Conservation (phyloP, 2,888 invertebrate genomes). For the Ochropleura leucogaster region DNA sequence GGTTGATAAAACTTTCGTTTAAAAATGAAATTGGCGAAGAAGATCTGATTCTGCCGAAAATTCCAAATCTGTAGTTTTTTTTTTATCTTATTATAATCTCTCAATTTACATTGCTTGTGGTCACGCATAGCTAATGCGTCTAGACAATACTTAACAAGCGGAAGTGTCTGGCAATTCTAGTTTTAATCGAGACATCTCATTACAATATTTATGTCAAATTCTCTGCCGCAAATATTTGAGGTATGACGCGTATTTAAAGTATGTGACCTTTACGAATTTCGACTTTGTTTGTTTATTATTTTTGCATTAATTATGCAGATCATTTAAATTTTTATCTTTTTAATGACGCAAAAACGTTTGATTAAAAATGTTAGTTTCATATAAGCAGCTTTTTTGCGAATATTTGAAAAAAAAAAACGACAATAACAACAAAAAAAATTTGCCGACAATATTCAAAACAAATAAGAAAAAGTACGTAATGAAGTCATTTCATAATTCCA, state of each 20-base stretch:
- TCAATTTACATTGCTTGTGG: slow-evolving; percentile 14
- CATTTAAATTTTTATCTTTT: slow-evolving; percentile 8
- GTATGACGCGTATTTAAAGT: slow-evolving; percentile 29
- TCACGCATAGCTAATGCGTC: slow-evolving; percentile 32
- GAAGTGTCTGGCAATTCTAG: slow-evolving; percentile 50
- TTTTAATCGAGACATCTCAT: slow-evolving; percentile 40
- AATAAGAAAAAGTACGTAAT: too few species aligned
- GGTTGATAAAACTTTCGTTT: too few species aligned
- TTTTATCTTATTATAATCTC: slow-evolving; percentile 4
- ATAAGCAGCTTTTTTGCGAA: background rate
- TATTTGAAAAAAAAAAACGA: background rate
- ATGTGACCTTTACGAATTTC: slow-evolving; percentile 55
- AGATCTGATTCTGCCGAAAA: background rate
- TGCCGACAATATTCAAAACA: background rate
- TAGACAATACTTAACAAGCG: slow-evolving; percentile 40
- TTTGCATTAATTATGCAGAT: slow-evolving; percentile 45
- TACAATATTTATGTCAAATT: slow-evolving; percentile 56
- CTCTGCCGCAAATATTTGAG: slow-evolving; percentile 29
- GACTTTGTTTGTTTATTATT: slow-evolving; percentile 45
- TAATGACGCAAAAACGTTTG: background rate
- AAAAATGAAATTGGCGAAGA: background rate
- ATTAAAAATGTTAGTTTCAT: background rate
- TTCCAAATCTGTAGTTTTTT: background rate
- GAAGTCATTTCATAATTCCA: too few species aligned
- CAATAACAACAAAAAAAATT: too few species aligned